Base-by-base conservation (phyloP, 2,888 invertebrate genomes). In the Spisula subtruncata region DNA sequence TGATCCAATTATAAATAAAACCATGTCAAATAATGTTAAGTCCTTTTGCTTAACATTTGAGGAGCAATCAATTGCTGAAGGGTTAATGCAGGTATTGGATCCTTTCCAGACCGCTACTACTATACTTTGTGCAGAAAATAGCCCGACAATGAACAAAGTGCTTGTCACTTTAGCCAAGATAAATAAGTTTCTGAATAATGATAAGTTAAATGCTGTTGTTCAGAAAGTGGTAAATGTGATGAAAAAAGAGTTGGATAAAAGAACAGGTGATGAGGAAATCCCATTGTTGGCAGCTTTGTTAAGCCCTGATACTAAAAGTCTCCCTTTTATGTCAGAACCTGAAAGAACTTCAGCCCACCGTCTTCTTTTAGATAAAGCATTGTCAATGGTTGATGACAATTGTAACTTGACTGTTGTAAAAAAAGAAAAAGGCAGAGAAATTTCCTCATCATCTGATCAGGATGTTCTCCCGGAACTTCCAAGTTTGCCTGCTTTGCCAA, bases 111-210 rank as follows among this genome's bases (percentile, higher is more conserved):
- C 32, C 16, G 89, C 86, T 16, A 92, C 92, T 66, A 71, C 83
- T 16, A 89, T 92, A 20, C 75, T 92, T 18, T 90, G 92, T 83
- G 88, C 91, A 20, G 92, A 92, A 29, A 83, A 87, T 41, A 56
- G n/a, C 10, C 90, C 87, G 20, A 92, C 90, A n/a, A 90, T 91
- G 90, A 46, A 87, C 56, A 92, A 91, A 81, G n/a, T 86, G 46
- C 60, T 81, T 88, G 84, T n/a, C n/a, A n/a, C n/a, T n/a, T n/a
- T n/a, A n/a, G 75, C 82, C 16, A 90, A 91, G 86, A 89, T 79
- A 12, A 87, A 84, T 18, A 81, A 54, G n/a, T 81, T 79, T 46
- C 81, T 90, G 48, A 66, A 81, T n/a, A 71, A 56, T 46, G 51
- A 51, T 2, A 54, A n/a, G n/a, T 56, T 79, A 6, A n/a, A 25